Evolutionary conservation across 2,797 vertebrate species (phyloP).

Genomic region (Mormyrops attenuatus): DNA sequence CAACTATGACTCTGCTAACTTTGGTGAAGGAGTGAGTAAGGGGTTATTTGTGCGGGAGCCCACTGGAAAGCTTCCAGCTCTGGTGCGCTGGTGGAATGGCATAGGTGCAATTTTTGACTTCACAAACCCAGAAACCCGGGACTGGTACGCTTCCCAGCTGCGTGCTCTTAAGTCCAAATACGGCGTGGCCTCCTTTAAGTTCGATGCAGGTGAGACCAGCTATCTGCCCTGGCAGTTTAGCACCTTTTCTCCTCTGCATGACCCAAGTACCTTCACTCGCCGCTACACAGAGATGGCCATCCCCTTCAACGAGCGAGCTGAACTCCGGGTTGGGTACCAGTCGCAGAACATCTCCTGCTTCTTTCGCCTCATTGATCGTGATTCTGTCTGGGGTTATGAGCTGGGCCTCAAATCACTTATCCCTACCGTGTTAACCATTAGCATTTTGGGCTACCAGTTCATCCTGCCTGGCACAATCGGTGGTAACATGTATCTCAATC

Average conservation of each 20-base stretch:
- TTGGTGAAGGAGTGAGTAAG: slow-evolving; percentile 67
- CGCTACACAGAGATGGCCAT: slow-evolving; percentile 85
- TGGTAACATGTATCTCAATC: slow-evolving; percentile 70
- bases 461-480: slow-evolving; percentile 86
- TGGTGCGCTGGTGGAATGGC: slow-evolving; percentile 93
- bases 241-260: slow-evolving; percentile 68
- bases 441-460: slow-evolving; percentile 85
- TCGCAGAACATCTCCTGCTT: slow-evolving; percentile 97
- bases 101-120: slow-evolving; percentile 87
- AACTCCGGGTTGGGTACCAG: slow-evolving; percentile 80
- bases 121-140: slow-evolving; percentile 78
- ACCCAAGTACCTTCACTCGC: slow-evolving; percentile 85
- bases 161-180: slow-evolving; percentile 73
- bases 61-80: slow-evolving; percentile 69
- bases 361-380: slow-evolving; percentile 89
- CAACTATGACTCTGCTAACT: slow-evolving; percentile 80
- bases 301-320: slow-evolving; percentile 77
- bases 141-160: slow-evolving; percentile 83
- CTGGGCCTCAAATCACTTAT: slow-evolving; percentile 91
- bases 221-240: slow-evolving; percentile 86
- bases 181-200: slow-evolving; percentile 81
- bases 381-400: slow-evolving; percentile 93
- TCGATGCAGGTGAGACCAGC: slow-evolving; percentile 89
- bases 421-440: slow-evolving; percentile 80
- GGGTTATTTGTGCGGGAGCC: slow-evolving; percentile 80